Evolutionary conservation across 2,113 vertebrate genomes (phyloP).

Genomic region (Scomber colias): DNA sequence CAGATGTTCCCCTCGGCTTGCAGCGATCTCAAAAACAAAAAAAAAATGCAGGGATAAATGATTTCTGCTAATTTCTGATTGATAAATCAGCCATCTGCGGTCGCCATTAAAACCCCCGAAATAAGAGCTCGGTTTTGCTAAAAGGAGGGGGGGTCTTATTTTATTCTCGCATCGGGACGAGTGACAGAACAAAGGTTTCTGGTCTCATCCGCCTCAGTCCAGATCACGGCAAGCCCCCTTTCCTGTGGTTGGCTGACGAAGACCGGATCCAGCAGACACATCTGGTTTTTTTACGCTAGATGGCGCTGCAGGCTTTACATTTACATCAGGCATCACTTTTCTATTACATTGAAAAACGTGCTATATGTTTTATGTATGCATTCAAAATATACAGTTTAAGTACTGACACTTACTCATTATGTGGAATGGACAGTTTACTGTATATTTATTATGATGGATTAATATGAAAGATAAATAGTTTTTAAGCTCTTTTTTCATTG

Average conservation of each 20-base stretch:
- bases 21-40: conserved; percentile 30
- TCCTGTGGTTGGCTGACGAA: conserved; percentile 81
- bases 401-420: no score
- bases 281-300: neutral
- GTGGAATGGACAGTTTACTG: no score
- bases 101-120: neutral
- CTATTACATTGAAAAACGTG: no score
- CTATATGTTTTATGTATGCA: no score
- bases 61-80: conserved; percentile 24
- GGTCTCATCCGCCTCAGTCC: conserved; percentile 83
- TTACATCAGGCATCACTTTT: neutral
- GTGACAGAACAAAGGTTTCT: conserved; percentile 80
- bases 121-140: neutral
- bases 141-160: conserved; percentile 42
- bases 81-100: conserved; percentile 25
- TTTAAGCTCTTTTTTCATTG: no score
- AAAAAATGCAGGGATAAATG: conserved; percentile 3
- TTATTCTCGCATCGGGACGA: conserved; percentile 37
- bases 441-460: no score
- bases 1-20: conserved; percentile 55
- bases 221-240: conserved; percentile 80
- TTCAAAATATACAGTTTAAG: no score
- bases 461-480: no score
- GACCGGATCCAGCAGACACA: conserved; percentile 68
- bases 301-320: conserved; percentile 30